Evolutionary conservation across 2,797 vertebrate species (phyloP).

Genomic region (Microchirus variegatus): DNA sequence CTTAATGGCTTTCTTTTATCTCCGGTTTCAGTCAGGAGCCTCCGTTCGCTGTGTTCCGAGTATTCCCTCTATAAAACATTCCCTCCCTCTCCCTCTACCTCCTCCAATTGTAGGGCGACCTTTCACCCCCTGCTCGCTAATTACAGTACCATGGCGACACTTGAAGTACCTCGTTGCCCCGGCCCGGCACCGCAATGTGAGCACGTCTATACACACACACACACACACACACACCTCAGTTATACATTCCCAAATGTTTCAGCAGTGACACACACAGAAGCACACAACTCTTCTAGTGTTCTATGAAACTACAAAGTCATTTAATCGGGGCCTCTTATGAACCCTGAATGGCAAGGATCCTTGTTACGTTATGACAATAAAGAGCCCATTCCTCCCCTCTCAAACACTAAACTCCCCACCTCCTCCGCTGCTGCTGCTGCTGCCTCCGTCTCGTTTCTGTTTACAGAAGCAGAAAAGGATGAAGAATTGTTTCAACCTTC

Average conservation of each 20-base stretch:
- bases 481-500: conserved; percentile 24
- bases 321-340: conserved; percentile 89
- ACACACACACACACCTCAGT: conserved; percentile 4
- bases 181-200: conserved; percentile 23
- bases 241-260: conserved; percentile 14
- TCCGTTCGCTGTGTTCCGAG: conserved; percentile 58
- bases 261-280: conserved; percentile 4
- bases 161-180: conserved; percentile 84
- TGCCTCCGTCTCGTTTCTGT: conserved; percentile 67
- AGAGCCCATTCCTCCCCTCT: conserved; percentile 51
- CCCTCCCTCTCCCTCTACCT: conserved; percentile 28
- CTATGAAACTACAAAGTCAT: conserved; percentile 83
- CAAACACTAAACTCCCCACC: conserved; percentile 33
- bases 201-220: conserved; percentile 23
- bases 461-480: conserved; percentile 58
- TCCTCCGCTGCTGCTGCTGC: conserved; percentile 44
- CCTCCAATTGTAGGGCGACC: conserved; percentile 84
- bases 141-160: conserved; percentile 92
- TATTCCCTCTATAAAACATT: conserved; percentile 55
- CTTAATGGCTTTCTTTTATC: conserved; percentile 68
- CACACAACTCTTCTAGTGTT: conserved; percentile 44
- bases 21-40: conserved; percentile 67
- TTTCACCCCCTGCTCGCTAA: conserved; percentile 90
- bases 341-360: conserved; percentile 74
- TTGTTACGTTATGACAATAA: conserved; percentile 63